Evolutionary conservation across 1,140 invertebrate species (phyloP), one percentile per base, ranked within the genome.

Genomic region (Onthophagus taurus): DNA sequence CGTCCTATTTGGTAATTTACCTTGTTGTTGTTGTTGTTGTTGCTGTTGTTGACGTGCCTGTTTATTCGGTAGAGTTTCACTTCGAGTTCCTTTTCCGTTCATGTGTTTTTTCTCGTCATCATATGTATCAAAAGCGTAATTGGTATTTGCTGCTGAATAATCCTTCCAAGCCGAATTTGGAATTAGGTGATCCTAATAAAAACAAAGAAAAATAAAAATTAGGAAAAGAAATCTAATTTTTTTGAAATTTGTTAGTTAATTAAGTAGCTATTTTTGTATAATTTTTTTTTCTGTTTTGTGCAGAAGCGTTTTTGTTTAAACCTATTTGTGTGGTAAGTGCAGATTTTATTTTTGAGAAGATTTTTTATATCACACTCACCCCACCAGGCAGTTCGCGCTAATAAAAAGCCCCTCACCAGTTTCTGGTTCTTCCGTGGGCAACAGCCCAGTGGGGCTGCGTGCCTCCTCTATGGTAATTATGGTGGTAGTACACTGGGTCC

Each of bases 101-200:
- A 59, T 57, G 17, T 52, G 50, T 35, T 64, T 58, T 55, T 85
- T 83, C 53, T 85, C 83, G 49, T 67, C 78, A 43, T 86, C 84
- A 59, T 81, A 88, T 0, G 83, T 76, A 51, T 90, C 86, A 61
- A 90, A 90, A 0, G 83, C 85, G 63, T 89, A 89, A 65, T 90
- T 90, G 1, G 83, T 89, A 57, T 86, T 86, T 1, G 81, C 76
- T 1, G 81, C 70, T 2, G 84, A 77, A 58, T 89, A 90, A 59
- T 91, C 86, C 55, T 86, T 87, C 86, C 87, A 91, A 3, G 83
- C 83, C 2, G 83, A 81, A 60, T 80, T 85, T 14, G 78, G 78
- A 43, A 89, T 85, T 16, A 89, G 64, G 50, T 82, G 83, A 53
- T 89, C 85, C 85, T 89, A 70, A 12, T 72, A 74, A 37, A 14